Evolutionary conservation across 2,113 vertebrate genomes (phyloP).

Genomic region (Urocitellus parryii): DNA sequence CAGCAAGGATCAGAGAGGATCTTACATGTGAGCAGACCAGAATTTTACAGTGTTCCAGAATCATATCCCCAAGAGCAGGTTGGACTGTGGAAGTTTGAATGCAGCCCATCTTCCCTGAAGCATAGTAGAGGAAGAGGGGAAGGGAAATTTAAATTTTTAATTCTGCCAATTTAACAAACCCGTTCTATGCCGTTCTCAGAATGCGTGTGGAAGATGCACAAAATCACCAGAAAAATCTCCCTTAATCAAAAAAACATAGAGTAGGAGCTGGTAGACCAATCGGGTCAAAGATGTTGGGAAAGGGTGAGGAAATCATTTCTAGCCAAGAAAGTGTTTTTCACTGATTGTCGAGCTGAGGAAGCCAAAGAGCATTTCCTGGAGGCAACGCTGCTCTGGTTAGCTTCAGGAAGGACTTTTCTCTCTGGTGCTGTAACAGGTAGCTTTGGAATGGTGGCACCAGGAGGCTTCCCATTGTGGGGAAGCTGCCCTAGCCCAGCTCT

Average conservation of each 20-base stretch:
- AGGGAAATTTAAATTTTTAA: background rate
- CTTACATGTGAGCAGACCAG: too few species aligned
- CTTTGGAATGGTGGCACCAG: background rate
- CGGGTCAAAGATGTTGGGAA: background rate
- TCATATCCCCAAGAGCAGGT: background rate
- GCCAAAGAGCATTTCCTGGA: background rate
- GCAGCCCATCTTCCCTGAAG: background rate
- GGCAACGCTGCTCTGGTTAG: background rate
- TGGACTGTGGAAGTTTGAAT: background rate
- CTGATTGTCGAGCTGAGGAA: background rate
- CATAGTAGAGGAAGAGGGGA: background rate
- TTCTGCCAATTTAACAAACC: background rate
- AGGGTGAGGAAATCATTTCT: background rate
- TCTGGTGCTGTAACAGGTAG: too few species aligned
- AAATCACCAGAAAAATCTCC: background rate
- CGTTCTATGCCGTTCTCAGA: background rate
- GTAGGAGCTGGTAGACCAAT: background rate
- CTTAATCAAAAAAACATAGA: background rate
- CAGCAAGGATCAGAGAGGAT: too few species aligned
- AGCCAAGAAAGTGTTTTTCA: background rate
- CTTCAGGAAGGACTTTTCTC: background rate
- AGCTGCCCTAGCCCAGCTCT: background rate
- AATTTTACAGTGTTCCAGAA: too few species aligned
- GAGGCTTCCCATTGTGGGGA: background rate
- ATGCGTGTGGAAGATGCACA: background rate